phyloP scores from a whole-genome alignment of 2,888 invertebrate genomes.

The Glyphotaelius pellucidus region DNA sequence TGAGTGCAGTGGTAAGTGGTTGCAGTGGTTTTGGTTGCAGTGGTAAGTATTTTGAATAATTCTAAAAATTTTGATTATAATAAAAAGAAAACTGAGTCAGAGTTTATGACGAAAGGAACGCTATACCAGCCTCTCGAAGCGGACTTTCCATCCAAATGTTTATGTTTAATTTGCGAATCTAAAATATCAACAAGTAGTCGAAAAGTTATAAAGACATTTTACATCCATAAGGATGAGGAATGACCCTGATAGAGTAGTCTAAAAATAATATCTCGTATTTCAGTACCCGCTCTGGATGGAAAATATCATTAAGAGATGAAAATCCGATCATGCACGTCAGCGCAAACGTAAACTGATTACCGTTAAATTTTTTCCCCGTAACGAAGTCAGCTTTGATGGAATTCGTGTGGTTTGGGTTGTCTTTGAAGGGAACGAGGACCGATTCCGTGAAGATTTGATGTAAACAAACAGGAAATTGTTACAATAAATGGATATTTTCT shows the following conservation, averaged over 20 bases:
- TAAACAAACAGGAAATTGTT: not conserved
- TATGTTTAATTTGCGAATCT: not conserved
- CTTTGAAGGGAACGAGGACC: not conserved
- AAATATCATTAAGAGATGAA: constrained; percentile 12
- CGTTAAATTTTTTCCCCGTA: not conserved
- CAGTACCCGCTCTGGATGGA: not conserved
- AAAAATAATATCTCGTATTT: not conserved
- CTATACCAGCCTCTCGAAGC: not conserved
- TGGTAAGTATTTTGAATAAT: no score
- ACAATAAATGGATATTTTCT: no score
- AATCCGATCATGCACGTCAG: constrained; percentile 18
- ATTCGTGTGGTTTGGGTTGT: not conserved
- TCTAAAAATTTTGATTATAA: no score
- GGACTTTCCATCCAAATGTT: not conserved
- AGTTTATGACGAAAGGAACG: not conserved
- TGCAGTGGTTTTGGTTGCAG: no score
- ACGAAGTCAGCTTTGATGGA: not conserved
- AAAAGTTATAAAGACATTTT: not conserved
- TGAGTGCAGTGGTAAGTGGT: no score
- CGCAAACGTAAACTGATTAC: constrained; percentile 2
- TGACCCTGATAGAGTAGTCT: not conserved
- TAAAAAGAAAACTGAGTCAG: not conserved
- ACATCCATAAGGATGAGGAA: not conserved
- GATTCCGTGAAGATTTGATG: not conserved
- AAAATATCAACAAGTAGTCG: not conserved